Conservation (phyloP, 2,888 invertebrate genomes). For the Hirtodrosophila trivittata region DNA sequence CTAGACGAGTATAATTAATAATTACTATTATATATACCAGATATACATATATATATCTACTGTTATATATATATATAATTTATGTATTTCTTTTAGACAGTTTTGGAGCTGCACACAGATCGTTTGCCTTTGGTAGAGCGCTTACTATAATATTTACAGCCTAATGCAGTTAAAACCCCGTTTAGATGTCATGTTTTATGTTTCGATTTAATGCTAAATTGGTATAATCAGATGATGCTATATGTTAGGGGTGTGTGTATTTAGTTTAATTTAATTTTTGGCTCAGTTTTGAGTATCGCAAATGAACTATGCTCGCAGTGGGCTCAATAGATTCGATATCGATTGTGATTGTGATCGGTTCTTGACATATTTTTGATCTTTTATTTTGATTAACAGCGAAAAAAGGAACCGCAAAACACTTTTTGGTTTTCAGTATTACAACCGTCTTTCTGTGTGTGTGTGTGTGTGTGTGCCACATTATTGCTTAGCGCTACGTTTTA, state of each 20-base stretch:
- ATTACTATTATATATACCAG: not conserved
- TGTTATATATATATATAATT: not conserved
- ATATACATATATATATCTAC: not conserved
- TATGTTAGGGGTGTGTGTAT: conserved; percentile 35
- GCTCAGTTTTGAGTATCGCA: conserved; percentile 76
- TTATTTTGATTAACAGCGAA: conserved; percentile 1
- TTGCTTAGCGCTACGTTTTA: conserved; percentile 70
- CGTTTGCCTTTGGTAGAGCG: conserved; percentile 42
- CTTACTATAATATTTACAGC: conserved; percentile 9
- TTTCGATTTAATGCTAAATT: too few species aligned
- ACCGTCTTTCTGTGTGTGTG: conserved; percentile 52
- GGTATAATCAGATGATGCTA: conserved; percentile 37
- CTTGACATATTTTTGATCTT: conserved; percentile 1
- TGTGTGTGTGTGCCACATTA: conserved; percentile 38
- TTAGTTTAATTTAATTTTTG: conserved; percentile 65
- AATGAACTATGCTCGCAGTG: conserved; percentile 65
- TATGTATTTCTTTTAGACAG: not conserved
- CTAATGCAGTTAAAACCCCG: not conserved
- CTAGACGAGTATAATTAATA: conserved; percentile 40
- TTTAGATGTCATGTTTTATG: conserved; percentile 14
- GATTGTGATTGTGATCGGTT: conserved; percentile 65
- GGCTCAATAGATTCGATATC: conserved; percentile 73
- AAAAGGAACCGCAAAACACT: conserved; percentile 68
- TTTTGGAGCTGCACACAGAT: not conserved
- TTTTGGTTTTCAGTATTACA: conserved; percentile 51